Evolutionary conservation across 2,888 invertebrate species (phyloP), one percentile per base, ranked within the genome.

Genomic region (Coremacera marginata): DNA sequence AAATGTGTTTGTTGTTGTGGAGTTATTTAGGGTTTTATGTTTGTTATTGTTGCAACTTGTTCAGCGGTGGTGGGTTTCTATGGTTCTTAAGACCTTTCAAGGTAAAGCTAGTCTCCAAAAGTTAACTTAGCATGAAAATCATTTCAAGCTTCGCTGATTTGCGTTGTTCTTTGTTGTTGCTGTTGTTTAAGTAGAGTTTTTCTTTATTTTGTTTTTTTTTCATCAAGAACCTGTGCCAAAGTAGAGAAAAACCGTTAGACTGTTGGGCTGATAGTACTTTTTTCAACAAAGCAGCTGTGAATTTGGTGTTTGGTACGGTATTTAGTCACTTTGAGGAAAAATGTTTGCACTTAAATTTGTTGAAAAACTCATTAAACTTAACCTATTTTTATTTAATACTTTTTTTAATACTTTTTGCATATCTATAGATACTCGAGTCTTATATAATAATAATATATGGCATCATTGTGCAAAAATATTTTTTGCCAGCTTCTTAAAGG

Each of bases 101-200:
- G 81, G 81, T 81, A 79, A 81, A 77, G 67, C 75, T 60, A 73
- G 78, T 77, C 62, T 76, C 44, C 73, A 75, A 77, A 55, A n/a
- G 14, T 19, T 63, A 67, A 67, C 67, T 27, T 74, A 75, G 78
- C 68, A 70, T 68, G 25, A 65, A 76, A 75, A 49, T 68, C 57
- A 76, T 79, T 80, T 83, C 79, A 79, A 73, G 81, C 82, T 79
- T 80, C 73, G 81, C 55, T 81, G 81, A 77, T 79, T 80, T 80
- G 80, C 71, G 49, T 19, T 31, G 52, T 11, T 57, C 60, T 70
- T 14, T 37, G 19, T 16, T 62, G 49, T 55, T 76, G 57, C 71
- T 79, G 60, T 75, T 78, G 74, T 70, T 70, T 25, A 57, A 14
- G 65, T 77, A 63, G 67, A 62, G 76, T 78, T 76, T 60, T 34